Base-by-base conservation (phyloP, 2,888 invertebrate genomes). In the Erpobdella octoculata region DNA sequence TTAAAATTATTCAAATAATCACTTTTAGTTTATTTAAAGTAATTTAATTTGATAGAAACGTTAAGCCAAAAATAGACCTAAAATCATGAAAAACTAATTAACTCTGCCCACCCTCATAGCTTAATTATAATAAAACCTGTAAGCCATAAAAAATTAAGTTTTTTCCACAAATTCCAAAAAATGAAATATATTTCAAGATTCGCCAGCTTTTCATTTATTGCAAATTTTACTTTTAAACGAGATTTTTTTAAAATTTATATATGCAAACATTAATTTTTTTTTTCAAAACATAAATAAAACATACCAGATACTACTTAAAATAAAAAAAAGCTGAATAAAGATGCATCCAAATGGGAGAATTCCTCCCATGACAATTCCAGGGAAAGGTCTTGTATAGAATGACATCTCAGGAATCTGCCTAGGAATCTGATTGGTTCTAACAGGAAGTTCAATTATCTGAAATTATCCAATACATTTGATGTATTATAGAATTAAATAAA, bases 311-410 rank as follows among this genome's bases (percentile, higher is more conserved):
- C 95, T 95, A 86, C 95, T 98, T 74, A 98, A 88, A 77, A 98
- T 98, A 85, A 98, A 98, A 87, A 97, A 98, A 35, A 98, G 88
- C 83, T 98, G 97, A 79, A 98, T 97, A 85, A 98, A 98, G 83
- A 95, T 94, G 84, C 93, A 94, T 53, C 93, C 97, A 84, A 98
- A 98, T 0, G 98, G 98, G 78, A 99, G 85, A 66, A 99, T 94
- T 53, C 98, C 97, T 8, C 97, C 97, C 96, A 98, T 97, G 66
- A 97, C 86, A 68, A 83, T 82, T 21, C 95, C 96, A 25, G 97
- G 96, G 72, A 96, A 85, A 0, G 96, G 84, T 73, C 83, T 92
- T 0, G 97, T 97, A 86, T 98, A 98, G 79, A 96, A 87, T n/a
- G 93, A 93, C 85, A 97, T 97, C 79, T 96, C 95, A 0, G 98